A percentile compares a stretch with the other conserved stretches of the same genome.
phyloP scores from a whole-genome alignment of 2,888 invertebrate species.

The Ariolimax columbianus region DNA sequence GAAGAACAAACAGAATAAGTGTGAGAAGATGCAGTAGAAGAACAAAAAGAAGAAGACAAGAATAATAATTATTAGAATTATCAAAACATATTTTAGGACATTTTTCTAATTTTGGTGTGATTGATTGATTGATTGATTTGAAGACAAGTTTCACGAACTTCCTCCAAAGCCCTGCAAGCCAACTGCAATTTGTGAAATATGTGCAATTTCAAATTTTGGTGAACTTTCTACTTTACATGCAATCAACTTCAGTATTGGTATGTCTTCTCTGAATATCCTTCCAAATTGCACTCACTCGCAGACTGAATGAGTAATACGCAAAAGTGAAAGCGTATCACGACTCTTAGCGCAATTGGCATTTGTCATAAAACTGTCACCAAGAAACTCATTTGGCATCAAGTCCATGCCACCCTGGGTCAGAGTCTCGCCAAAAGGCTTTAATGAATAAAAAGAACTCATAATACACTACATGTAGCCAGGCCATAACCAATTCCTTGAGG shows the following conservation, averaged over 20 bases:
- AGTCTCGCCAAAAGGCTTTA: not conserved
- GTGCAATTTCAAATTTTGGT: too few relatives aligned
- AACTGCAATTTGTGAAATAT: too few relatives aligned
- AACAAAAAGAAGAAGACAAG: too few relatives aligned
- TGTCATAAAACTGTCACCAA: conserved; percentile 16
- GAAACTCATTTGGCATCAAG: not conserved
- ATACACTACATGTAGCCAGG: not conserved
- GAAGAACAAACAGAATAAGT: too few relatives aligned
- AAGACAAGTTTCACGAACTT: too few relatives aligned
- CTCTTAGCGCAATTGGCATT: not conserved
- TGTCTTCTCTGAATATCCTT: not conserved
- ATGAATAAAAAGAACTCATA: not conserved
- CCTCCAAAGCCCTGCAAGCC: too few relatives aligned
- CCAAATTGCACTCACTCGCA: not conserved
- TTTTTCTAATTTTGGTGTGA: too few relatives aligned
- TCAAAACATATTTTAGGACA: too few relatives aligned
- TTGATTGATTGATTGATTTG: too few relatives aligned
- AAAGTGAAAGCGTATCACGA: not conserved
- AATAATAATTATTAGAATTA: too few relatives aligned
- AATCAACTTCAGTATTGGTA: not conserved
- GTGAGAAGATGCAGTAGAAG: too few relatives aligned
- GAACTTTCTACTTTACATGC: not conserved
- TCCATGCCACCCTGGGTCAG: not conserved
- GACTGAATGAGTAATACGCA: not conserved
- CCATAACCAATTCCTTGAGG: conserved; percentile 23